Base-by-base conservation (phyloP, 2,113 vertebrate genomes). In the Sphaerodactylus townsendi region DNA sequence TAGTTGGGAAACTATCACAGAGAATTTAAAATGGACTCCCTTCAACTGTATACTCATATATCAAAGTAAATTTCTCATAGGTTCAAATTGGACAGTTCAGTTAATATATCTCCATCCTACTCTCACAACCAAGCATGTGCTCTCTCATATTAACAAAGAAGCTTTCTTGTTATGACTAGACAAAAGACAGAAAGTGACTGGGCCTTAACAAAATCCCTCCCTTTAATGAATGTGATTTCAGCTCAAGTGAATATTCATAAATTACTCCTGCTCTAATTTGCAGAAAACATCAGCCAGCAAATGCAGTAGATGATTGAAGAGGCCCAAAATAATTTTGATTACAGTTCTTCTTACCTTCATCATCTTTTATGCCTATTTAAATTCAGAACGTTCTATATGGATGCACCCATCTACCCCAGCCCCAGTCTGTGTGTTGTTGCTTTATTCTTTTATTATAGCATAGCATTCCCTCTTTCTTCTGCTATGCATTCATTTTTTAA, bases 161-260 rank as follows among this genome's bases (percentile, higher is more conserved):
- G 90, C 87, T 94, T 90, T 89, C 70, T 93, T 86, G 87, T 93
- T 89, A 81, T 64, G 39, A 88, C 83, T 46, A 0, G 94, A 96
- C 94, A 96, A 96, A 96, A 94, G 94, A 66, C 78, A 11, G 85
- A 88, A 53, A 0, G 85, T 78, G 0, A 92, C 82, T 86, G 92
- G 92, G 92, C 91, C 92, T 72, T 53, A 84, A 92, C 93, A 94
- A 88, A 86, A 83, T 90, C 91, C 91, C 92, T 95, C 90, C 87
- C 90, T 93, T 84, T 94, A 96, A 95, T 93, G 93, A 96, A 95
- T 76, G 10, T 74, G 83, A 95, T 95, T 95, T 95, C 95, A 94
- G 90, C 92, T 95, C 93, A 92, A 96, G 96, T 96, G 96, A 96
- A 96, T 96, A 97, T 96, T 96, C 96, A 96, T 96, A 96, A 95